Conservation (phyloP, 2,888 invertebrate genomes). For the Chymomyza fuscimana region DNA sequence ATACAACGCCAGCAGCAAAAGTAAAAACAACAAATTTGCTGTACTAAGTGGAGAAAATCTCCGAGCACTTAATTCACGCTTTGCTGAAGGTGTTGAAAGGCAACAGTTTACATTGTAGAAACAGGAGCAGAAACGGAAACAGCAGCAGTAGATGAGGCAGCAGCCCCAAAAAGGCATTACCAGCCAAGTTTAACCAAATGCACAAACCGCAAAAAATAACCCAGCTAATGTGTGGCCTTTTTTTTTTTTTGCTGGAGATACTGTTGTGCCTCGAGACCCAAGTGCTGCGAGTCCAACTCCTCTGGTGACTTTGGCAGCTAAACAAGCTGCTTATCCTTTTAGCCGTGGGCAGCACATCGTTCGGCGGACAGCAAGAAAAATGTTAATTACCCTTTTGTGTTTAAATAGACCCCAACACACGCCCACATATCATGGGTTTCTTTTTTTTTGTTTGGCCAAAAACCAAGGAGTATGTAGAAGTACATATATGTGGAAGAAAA, state of each 20-base stretch:
- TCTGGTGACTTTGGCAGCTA: constrained; percentile 59
- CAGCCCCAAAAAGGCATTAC: constrained; percentile 38
- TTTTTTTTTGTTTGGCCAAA: neutral
- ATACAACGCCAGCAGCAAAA: constrained; percentile 32
- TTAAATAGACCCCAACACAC: constrained; percentile 63
- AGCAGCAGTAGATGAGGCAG: neutral
- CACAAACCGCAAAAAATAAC: constrained; percentile 72
- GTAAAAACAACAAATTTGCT: constrained; percentile 51
- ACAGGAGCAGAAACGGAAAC: constrained; percentile 12
- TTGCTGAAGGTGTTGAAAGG: constrained; percentile 72
- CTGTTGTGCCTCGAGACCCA: constrained; percentile 18
- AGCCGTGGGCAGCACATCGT: constrained; percentile 5
- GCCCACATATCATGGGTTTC: constrained; percentile 1
- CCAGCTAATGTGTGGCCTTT: constrained; percentile 55
- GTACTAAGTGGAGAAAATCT: constrained; percentile 69
- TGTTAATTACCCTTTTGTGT: constrained; percentile 74
- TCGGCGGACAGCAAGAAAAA: constrained; percentile 63
- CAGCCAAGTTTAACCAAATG: constrained; percentile 75
- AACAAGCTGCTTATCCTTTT: constrained; percentile 70
- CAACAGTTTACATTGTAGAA: constrained; percentile 33
- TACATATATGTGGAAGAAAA: neutral
- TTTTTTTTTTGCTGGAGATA: constrained; percentile 26
- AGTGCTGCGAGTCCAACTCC: constrained; percentile 39
- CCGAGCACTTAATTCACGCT: constrained; percentile 77
- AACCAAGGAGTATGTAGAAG: neutral